Base-by-base conservation (phyloP, 2,888 invertebrate genomes). In the Drosophila merina region DNA sequence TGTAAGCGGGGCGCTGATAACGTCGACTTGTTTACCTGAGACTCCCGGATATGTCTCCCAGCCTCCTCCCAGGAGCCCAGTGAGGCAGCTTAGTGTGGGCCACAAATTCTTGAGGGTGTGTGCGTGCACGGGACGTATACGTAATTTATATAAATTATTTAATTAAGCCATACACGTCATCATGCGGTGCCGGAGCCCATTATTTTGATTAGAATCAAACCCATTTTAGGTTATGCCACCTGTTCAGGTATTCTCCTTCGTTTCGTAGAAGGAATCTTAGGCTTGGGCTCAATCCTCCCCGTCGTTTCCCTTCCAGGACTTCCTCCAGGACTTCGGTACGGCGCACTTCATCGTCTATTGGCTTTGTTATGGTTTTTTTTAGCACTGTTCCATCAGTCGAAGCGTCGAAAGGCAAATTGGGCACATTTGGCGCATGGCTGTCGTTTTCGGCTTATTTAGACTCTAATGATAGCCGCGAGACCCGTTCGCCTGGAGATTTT, bases 121-220 rank as follows among this genome's bases (percentile, higher is more conserved):
- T 52, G 77, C 64, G 68, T 74, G 64, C 66, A 60, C 56, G 54
- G 58, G 67, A 67, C 75, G 75, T 73, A 73, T 75, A 75, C 59
- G 78, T 76, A 83, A 82, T 82, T 78, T 69, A 83, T 82, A 83
- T 80, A 79, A 86, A 82, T 82, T 86, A 82, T 86, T 86, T 82
- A 82, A 82, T 86, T 85, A 85, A 80, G 83, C 71, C 76, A 70
- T 76, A 76, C 74, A 74, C 86, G 76, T 86, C 88, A 80, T 81
- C 75, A 69, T 63, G 73, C 66, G 72, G 74, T 69, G 57, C 70
- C 63, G 66, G 51, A 75, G 66, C 71, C 83, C 86, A 82, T 82
- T 82, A 87, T 75, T 88, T 80, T 86, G 88, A 88, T 87, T 82
- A 79, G 77, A 86, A 86, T 86, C 86, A 86, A 79, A 84, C 81